Percentiles rank a stretch among this genome's conserved stretches.
Conservation (phyloP, 2,888 invertebrate species). For the Drosophila kambysellisi region DNA sequence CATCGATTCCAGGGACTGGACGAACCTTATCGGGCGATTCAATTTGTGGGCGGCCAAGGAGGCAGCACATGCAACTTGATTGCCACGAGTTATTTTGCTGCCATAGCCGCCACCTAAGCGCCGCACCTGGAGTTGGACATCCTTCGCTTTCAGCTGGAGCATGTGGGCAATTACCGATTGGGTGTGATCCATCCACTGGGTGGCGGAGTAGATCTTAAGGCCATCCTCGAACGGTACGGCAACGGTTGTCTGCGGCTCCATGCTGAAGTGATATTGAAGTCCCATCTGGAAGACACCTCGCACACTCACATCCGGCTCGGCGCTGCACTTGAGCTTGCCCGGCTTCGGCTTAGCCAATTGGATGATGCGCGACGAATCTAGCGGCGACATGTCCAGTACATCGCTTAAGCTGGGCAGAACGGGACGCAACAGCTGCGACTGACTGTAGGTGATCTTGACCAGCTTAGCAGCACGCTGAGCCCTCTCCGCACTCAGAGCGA, state of each 20-base stretch:
- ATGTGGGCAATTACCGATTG: constrained; percentile 87
- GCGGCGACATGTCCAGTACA: constrained; percentile 83
- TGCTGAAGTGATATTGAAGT: constrained; percentile 90
- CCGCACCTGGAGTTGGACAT: constrained; percentile 89
- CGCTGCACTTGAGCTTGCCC: constrained; percentile 33
- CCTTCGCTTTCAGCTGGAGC: constrained; percentile 87
- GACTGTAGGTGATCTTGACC: constrained; percentile 86
- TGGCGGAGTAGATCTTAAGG: constrained; percentile 88
- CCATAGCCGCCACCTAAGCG: constrained; percentile 94
- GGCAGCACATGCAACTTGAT: constrained; percentile 88
- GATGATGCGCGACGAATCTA: constrained; percentile 69
- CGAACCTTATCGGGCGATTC: constrained; percentile 89
- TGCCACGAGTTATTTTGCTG: constrained; percentile 89
- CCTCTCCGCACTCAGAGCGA: constrained; percentile 87
- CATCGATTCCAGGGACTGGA: constrained; percentile 90
- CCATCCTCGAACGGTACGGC: constrained; percentile 90
- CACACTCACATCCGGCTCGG: constrained; percentile 50
- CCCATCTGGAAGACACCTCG: constrained; percentile 87
- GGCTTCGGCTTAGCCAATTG: constrained; percentile 55
- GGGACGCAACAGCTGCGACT: constrained; percentile 48
- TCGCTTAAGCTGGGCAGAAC: constrained; percentile 84
- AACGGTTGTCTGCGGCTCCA: constrained; percentile 90
- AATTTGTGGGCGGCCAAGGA: constrained; percentile 88
- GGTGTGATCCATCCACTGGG: constrained; percentile 88
- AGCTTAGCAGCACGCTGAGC: constrained; percentile 87